These are phyloP conservation scores for Chrysopa pallens DNA, from an alignment of 1,140 invertebrate species.

Conservation along the genomic window DNA sequence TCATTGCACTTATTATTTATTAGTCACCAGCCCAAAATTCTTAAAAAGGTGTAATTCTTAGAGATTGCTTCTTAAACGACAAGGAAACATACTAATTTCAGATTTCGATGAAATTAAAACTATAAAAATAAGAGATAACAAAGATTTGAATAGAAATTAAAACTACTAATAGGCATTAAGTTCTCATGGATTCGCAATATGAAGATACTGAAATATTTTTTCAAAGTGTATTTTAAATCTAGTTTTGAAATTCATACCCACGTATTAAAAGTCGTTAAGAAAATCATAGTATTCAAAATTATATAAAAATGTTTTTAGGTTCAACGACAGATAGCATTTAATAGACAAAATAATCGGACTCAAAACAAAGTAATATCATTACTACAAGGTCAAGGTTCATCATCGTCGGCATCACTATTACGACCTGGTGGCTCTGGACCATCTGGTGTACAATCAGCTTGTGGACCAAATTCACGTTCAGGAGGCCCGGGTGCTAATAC, in stretches of 20 bases:
- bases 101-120: too few relatives aligned
- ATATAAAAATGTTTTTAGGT: slow-evolving; percentile 20
- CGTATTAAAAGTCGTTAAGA: not conserved
- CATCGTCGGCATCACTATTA: slow-evolving; percentile 14
- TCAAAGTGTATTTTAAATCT: too few relatives aligned
- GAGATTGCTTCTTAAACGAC: too few relatives aligned
- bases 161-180: too few relatives aligned
- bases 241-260: not conserved
- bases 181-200: too few relatives aligned
- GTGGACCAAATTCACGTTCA: slow-evolving; percentile 10
- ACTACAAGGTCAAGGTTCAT: slow-evolving; percentile 41
- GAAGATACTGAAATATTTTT: too few relatives aligned
- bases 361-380: slow-evolving; percentile 47
- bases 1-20: too few relatives aligned
- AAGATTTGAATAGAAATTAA: too few relatives aligned
- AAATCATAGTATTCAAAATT: not conserved
- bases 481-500: slow-evolving; percentile 26
- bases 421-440: slow-evolving; percentile 11
- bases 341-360: slow-evolving; percentile 43
- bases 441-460: not conserved
- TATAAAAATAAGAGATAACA: too few relatives aligned
- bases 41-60: too few relatives aligned
- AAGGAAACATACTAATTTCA: too few relatives aligned
- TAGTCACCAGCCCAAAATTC: too few relatives aligned
- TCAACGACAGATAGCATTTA: slow-evolving; percentile 49